Percentiles rank a stretch among this genome's conserved stretches.
Evolutionary conservation across 2,113 vertebrate genomes (phyloP).

Genomic region (Mesembrinibis cayennensis): DNA sequence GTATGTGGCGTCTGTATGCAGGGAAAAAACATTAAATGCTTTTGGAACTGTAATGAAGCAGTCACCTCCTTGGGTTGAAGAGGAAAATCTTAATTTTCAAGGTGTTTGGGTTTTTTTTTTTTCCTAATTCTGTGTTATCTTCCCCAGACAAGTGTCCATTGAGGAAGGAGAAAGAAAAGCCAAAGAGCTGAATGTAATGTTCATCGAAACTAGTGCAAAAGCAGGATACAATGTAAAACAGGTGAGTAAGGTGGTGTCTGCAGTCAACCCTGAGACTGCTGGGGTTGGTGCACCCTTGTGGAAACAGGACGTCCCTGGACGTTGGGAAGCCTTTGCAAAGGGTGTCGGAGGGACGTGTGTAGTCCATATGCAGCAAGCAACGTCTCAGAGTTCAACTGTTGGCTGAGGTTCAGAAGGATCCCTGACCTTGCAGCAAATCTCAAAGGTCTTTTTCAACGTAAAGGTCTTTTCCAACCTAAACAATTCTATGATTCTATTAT

Average conservation of each 20-base stretch:
- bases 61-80: not conserved
- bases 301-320: not conserved
- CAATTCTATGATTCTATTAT: too few relatives aligned
- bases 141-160: conserved; percentile 95
- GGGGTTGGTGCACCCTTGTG: fast-evolving
- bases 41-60: not conserved
- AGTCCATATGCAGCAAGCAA: fast-evolving
- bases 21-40: not conserved
- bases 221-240: conserved; percentile 99
- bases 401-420: not conserved
- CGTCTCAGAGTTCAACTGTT: not conserved
- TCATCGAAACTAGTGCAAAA: conserved; percentile 99
- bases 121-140: conserved; percentile 28
- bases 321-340: not conserved
- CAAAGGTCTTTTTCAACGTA: too few relatives aligned
- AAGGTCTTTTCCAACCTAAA: too few relatives aligned
- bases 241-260: conserved; percentile 76
- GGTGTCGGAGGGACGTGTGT: not conserved
- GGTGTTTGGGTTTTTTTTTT: not conserved
- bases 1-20: not conserved
- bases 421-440: not conserved
- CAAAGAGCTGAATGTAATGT: conserved; percentile 99
- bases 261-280: too few relatives aligned
- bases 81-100: not conserved
- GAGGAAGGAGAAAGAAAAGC: conserved; percentile 99